These are phyloP conservation scores for Sminthurides aquaticus DNA, from an alignment of 2,888 invertebrate species.

Conservation along the genomic window DNA sequence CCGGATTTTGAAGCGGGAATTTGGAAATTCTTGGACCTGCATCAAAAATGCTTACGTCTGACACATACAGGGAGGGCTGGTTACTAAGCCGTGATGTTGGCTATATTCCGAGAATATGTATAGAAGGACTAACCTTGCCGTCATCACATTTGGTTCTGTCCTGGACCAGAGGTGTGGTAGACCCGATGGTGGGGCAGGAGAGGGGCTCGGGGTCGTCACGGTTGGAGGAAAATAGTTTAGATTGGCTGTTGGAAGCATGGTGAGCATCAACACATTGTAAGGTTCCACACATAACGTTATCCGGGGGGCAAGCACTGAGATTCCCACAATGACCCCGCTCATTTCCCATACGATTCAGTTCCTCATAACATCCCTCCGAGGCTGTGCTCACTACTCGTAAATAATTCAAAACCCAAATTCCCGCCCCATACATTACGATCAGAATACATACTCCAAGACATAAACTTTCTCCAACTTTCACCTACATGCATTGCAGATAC, in stretches of 20 bases:
- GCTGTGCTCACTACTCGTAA: slow-evolving; percentile 15
- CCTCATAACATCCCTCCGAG: slow-evolving; percentile 57
- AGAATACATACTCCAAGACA: no score
- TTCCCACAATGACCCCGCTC: slow-evolving; percentile 91
- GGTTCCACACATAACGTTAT: slow-evolving; percentile 86
- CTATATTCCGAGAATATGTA: background rate
- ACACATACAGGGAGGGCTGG: background rate
- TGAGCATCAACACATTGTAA: slow-evolving; percentile 72
- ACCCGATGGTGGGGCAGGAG: slow-evolving; percentile 15
- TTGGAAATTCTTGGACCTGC: background rate
- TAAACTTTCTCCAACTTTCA: no score
- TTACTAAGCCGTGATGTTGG: background rate
- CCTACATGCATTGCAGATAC: no score
- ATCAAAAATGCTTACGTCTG: slow-evolving; percentile 1
- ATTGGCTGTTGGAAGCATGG: background rate
- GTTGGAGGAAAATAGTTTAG: background rate
- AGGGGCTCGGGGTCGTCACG: background rate
- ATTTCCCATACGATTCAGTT: slow-evolving; percentile 90
- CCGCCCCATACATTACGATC: background rate
- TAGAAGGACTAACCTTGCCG: slow-evolving; percentile 4
- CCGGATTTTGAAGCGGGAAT: background rate
- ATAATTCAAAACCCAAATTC: background rate
- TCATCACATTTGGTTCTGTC: slow-evolving; percentile 17
- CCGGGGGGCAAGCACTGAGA: slow-evolving; percentile 75
- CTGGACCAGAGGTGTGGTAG: slow-evolving; percentile 14